Evolutionary conservation across 1,140 invertebrate genomes (phyloP).

Genomic region (Tetragonula clypearis): DNA sequence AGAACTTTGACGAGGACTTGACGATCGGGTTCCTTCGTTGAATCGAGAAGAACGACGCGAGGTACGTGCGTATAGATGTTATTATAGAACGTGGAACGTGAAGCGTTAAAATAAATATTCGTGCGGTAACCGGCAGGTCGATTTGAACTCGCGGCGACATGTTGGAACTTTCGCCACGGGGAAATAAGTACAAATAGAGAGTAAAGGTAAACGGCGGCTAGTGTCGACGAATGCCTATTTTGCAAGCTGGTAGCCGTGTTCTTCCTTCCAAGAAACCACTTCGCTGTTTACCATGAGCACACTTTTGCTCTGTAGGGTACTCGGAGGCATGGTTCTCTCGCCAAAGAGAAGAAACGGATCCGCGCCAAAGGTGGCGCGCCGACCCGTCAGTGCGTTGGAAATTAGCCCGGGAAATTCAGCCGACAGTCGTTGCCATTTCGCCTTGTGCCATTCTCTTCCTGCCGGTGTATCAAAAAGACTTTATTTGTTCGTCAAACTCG

Average conservation of each 20-base stretch:
- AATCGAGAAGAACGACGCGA: not conserved
- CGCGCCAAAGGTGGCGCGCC: slow-evolving; percentile 42
- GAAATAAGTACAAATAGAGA: slow-evolving; percentile 60
- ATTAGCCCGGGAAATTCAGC: slow-evolving; percentile 52
- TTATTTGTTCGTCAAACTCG: no score
- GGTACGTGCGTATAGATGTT: not conserved
- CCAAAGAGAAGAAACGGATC: slow-evolving; percentile 55
- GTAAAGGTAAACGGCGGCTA: slow-evolving; percentile 65
- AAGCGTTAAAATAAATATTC: slow-evolving; percentile 46
- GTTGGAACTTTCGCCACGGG: slow-evolving; percentile 19
- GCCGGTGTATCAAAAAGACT: not conserved
- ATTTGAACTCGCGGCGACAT: slow-evolving; percentile 28
- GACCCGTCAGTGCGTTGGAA: slow-evolving; percentile 52
- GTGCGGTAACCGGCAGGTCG: not conserved
- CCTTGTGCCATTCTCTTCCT: not conserved
- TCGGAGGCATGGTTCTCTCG: slow-evolving; percentile 35
- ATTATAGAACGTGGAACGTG: not conserved
- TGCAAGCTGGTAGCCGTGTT: slow-evolving; percentile 76
- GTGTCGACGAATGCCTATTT: slow-evolving; percentile 71
- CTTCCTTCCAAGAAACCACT: slow-evolving; percentile 72
- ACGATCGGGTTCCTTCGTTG: not conserved
- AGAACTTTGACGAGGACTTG: not conserved
- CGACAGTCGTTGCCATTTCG: not conserved
- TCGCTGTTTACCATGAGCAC: slow-evolving; percentile 71
- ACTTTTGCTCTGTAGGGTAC: slow-evolving; percentile 63